phyloP scores from a whole-genome alignment of 1,140 invertebrate genomes.

The Pararge aegeria region DNA sequence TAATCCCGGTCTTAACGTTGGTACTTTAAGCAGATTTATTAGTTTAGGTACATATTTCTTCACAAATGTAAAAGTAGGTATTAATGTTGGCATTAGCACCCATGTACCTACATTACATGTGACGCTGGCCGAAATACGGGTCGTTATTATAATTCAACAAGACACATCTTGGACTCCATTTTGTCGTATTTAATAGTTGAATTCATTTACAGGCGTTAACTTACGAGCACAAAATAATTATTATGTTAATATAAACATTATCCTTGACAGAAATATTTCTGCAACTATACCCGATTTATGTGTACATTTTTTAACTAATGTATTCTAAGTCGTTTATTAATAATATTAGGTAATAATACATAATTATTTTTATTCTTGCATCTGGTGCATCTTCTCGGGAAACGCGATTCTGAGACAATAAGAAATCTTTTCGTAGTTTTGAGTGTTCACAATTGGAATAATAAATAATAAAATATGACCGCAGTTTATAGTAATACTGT shows the following conservation, averaged over 20 bases:
- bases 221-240: slow-evolving; percentile 29
- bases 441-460: too few relatives aligned
- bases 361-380: not conserved
- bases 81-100: slow-evolving; percentile 52
- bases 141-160: slow-evolving; percentile 52
- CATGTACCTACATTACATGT: slow-evolving; percentile 26
- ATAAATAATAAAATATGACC: too few relatives aligned
- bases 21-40: not conserved
- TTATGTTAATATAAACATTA: slow-evolving; percentile 32
- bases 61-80: slow-evolving; percentile 37
- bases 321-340: slow-evolving; percentile 5
- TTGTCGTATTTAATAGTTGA: slow-evolving; percentile 32
- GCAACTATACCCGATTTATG: slow-evolving; percentile 18
- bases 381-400: too few relatives aligned
- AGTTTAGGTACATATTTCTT: slow-evolving; percentile 6
- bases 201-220: slow-evolving; percentile 30
- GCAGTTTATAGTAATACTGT: too few relatives aligned
- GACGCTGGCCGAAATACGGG: slow-evolving; percentile 47
- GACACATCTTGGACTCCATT: slow-evolving; percentile 46
- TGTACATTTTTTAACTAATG: slow-evolving; percentile 10
- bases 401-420: too few relatives aligned
- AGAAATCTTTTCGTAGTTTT: too few relatives aligned
- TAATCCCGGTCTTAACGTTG: not conserved
- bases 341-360: not conserved
- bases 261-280: slow-evolving; percentile 34